A percentile compares a stretch with the other conserved stretches of the same genome.
Evolutionary conservation across 2,888 invertebrate species (phyloP).

Genomic region (Drosophila cognata): DNA sequence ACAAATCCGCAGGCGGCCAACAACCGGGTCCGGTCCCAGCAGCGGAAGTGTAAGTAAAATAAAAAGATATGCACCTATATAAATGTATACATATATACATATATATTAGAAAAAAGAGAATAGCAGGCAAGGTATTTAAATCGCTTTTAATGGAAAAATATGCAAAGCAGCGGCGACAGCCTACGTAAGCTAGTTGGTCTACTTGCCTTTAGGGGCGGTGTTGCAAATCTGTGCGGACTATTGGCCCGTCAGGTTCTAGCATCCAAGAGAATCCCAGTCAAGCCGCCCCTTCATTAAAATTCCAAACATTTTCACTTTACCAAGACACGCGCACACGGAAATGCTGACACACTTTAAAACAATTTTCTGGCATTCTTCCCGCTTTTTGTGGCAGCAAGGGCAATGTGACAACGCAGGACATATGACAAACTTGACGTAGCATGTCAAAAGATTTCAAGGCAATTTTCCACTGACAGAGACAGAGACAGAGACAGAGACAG

Average conservation of each 20-base stretch:
- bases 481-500: slow-evolving; percentile 4
- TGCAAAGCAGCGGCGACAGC: slow-evolving; percentile 67
- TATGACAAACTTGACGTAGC: slow-evolving; percentile 79
- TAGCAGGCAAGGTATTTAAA: slow-evolving; percentile 71
- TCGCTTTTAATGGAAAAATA: slow-evolving; percentile 79
- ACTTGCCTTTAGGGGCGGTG: slow-evolving; percentile 22
- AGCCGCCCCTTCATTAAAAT: slow-evolving; percentile 74
- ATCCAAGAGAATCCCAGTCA: slow-evolving; percentile 10
- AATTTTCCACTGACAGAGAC: slow-evolving; percentile 59
- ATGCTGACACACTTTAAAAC: slow-evolving; percentile 81
- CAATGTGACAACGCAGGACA: slow-evolving; percentile 60
- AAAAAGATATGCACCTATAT: slow-evolving; percentile 13
- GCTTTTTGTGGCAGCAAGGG: slow-evolving; percentile 14
- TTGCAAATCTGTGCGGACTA: slow-evolving; percentile 72
- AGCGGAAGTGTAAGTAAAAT: slow-evolving; percentile 36
- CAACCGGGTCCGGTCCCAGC: slow-evolving; percentile 28
- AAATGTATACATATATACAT: slow-evolving; percentile 12
- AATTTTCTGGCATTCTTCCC: slow-evolving; percentile 71
- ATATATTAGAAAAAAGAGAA: slow-evolving; percentile 39
- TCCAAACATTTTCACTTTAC: slow-evolving; percentile 75
- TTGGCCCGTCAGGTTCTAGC: slow-evolving; percentile 47
- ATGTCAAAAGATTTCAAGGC: slow-evolving; percentile 77
- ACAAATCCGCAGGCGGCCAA: slow-evolving; percentile 46
- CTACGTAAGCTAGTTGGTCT: slow-evolving; percentile 58
- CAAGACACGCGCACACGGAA: slow-evolving; percentile 57